phyloP scores from a whole-genome alignment of 2,797 vertebrate genomes.

The Clarias platycephalus region DNA sequence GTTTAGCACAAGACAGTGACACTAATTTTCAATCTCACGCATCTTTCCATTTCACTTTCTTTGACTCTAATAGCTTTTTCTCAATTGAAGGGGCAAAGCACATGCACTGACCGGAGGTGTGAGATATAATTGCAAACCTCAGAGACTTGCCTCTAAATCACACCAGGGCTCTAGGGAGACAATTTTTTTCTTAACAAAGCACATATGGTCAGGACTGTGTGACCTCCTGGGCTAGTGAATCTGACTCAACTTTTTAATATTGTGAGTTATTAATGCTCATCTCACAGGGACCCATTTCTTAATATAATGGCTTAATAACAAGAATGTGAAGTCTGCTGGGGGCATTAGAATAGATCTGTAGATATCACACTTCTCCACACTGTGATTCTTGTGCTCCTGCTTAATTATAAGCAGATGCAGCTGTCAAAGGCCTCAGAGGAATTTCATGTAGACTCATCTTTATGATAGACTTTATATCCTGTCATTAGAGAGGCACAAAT shows the following conservation, averaged over 20 bases:
- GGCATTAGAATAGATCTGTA: constrained; percentile 29
- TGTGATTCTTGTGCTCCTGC: constrained; percentile 14
- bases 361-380: constrained; percentile 29
- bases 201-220: constrained; percentile 36
- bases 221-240: constrained; percentile 14
- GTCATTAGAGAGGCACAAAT: neutral
- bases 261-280: constrained; percentile 33
- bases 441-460: neutral
- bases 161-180: constrained; percentile 25
- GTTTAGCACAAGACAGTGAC: constrained; percentile 51
- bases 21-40: neutral
- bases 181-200: constrained; percentile 34
- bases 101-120: constrained; percentile 51
- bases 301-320: constrained; percentile 31
- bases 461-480: constrained; percentile 1
- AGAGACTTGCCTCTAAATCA: constrained; percentile 48
- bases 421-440: neutral
- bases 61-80: constrained; percentile 27
- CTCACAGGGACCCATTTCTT: constrained; percentile 8
- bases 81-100: constrained; percentile 20
- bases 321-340: constrained; percentile 15
- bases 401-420: constrained; percentile 33
- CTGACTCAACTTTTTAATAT: constrained; percentile 35
- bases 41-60: constrained; percentile 23
- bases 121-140: constrained; percentile 63